phyloP scores from a whole-genome alignment of 2,113 vertebrate genomes.

The Monopterus albus region DNA sequence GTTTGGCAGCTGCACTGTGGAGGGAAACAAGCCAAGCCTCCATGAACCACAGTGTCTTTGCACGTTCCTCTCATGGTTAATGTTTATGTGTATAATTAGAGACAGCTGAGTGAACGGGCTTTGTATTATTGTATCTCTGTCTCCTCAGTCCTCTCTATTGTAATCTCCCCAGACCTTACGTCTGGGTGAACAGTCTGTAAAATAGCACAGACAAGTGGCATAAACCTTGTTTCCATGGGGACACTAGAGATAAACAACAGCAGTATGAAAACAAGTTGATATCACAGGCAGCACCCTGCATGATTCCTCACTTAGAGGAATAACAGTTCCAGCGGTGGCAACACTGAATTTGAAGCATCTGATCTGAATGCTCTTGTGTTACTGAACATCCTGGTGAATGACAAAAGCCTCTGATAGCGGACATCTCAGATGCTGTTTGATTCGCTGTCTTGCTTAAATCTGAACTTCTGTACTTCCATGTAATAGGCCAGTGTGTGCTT shows the following conservation, averaged over 20 bases:
- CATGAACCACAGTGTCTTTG: background rate
- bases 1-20: background rate
- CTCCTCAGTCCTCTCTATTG: background rate
- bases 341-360: slow-evolving; percentile 17
- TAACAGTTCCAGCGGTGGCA: background rate
- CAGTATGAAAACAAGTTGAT: slow-evolving; percentile 10
- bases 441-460: slow-evolving; percentile 11
- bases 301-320: slow-evolving; percentile 31
- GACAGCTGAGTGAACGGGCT: background rate
- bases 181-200: slow-evolving; percentile 3
- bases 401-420: background rate
- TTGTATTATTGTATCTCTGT: background rate
- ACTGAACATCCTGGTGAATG: background rate
- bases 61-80: background rate
- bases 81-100: slow-evolving; percentile 23
- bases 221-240: slow-evolving; percentile 24
- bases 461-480: slow-evolving; percentile 1
- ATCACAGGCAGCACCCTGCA: background rate
- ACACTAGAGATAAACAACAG: slow-evolving; percentile 19
- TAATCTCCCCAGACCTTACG: background rate
- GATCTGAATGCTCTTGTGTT: slow-evolving; percentile 5
- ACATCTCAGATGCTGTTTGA: slow-evolving; percentile 3
- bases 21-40: slow-evolving; percentile 15
- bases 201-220: background rate
- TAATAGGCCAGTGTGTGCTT: background rate